Conservation (phyloP, 2,888 invertebrate species). For the Venusia cambrica region DNA sequence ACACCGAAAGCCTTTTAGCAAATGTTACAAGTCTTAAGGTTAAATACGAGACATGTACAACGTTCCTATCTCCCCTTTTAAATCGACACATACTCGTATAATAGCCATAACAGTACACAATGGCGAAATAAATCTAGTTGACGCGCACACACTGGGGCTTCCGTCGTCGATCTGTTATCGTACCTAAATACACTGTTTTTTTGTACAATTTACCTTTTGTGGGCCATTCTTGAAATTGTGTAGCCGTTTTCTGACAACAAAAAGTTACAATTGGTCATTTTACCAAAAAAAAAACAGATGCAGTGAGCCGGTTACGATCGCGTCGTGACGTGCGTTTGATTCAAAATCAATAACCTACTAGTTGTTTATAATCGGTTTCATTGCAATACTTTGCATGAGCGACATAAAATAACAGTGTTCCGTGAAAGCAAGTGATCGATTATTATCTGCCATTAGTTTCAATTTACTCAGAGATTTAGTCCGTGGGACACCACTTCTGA, state of each 20-base stretch:
- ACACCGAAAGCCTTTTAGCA: slow-evolving; percentile 33
- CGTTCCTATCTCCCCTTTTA: slow-evolving; percentile 23
- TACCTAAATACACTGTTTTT: slow-evolving; percentile 25
- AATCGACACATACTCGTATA: slow-evolving; percentile 26
- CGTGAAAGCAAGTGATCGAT: slow-evolving; percentile 3
- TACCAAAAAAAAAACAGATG: too few species aligned
- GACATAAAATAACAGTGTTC: too few species aligned
- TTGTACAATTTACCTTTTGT: slow-evolving; percentile 18
- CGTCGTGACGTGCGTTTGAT: slow-evolving; percentile 5
- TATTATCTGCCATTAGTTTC: slow-evolving; percentile 25
- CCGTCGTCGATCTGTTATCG: slow-evolving; percentile 26
- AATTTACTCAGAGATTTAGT: slow-evolving; percentile 26
- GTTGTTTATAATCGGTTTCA: too few species aligned
- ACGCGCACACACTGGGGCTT: slow-evolving; percentile 27
- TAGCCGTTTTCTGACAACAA: slow-evolving; percentile 2
- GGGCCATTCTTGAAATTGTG: slow-evolving; percentile 8
- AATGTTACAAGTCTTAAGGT: slow-evolving; percentile 25
- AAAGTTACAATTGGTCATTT: slow-evolving; percentile 9
- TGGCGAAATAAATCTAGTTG: slow-evolving; percentile 32
- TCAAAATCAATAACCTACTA: too few species aligned
- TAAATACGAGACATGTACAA: slow-evolving; percentile 20
- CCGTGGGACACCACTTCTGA: slow-evolving; percentile 30
- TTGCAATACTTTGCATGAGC: too few species aligned
- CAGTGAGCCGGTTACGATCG: slow-evolving; percentile 11
- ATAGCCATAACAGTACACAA: slow-evolving; percentile 28